Percentiles rank a stretch among this genome's conserved stretches.
Conservation (phyloP, 2,113 vertebrate species). For the Aphyosemion australe region DNA sequence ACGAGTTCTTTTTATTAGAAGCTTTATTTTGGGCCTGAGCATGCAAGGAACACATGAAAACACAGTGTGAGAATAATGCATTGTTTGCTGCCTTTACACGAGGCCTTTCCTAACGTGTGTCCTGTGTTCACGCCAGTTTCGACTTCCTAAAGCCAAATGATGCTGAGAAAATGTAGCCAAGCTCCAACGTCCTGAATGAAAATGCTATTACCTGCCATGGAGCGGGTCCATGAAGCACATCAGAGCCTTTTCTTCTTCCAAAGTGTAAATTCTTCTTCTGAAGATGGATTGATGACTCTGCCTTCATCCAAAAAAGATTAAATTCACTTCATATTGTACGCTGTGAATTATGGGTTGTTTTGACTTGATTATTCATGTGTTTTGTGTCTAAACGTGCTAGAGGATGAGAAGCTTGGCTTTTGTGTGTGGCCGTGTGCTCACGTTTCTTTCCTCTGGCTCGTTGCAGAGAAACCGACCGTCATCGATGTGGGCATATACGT, state of each 20-base stretch:
- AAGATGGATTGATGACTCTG: conserved; percentile 8
- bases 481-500: conserved; percentile 93
- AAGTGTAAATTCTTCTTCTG: conserved; percentile 9
- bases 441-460: conserved; percentile 31
- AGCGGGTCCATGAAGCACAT: too few species aligned
- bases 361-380: conserved; percentile 17
- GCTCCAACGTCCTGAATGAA: conserved; percentile 16
- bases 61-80: not conserved
- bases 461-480: conserved; percentile 89
- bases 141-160: not conserved
- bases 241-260: not conserved
- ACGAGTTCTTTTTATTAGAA: too few species aligned
- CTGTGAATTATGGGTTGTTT: conserved; percentile 32
- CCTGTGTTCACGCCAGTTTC: not conserved
- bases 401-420: conserved; percentile 12
- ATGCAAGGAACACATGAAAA: not conserved
- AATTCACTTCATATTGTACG: not conserved
- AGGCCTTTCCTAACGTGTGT: too few species aligned
- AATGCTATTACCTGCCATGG: conserved; percentile 60
- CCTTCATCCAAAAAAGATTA: not conserved
- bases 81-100: not conserved
- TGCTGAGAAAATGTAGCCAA: conserved; percentile 45
- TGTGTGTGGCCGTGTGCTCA: conserved; percentile 27
- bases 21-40: too few species aligned
- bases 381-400: not conserved